Conservation (phyloP, 2,888 invertebrate species). For the Lapara coniferarum region DNA sequence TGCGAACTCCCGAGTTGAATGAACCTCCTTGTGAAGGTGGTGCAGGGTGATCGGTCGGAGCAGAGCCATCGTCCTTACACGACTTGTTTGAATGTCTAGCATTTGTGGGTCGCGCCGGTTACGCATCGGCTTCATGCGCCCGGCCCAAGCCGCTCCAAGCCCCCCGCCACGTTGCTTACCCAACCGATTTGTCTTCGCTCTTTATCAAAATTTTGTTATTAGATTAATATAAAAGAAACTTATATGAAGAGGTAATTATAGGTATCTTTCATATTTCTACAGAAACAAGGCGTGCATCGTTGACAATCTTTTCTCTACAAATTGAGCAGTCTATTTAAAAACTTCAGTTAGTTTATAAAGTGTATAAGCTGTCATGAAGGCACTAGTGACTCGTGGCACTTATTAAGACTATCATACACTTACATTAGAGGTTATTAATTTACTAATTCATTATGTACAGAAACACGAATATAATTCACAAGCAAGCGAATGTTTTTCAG, state of each 20-base stretch:
- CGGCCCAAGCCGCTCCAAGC: slow-evolving; percentile 36
- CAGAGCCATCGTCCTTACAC: slow-evolving; percentile 64
- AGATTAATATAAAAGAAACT: background rate
- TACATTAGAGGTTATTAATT: too few species aligned
- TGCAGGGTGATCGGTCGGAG: slow-evolving; percentile 67
- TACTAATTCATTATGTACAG: background rate
- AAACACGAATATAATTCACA: background rate
- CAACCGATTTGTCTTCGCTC: slow-evolving; percentile 38
- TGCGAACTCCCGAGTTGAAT: slow-evolving; percentile 54
- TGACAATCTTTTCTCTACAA: too few species aligned
- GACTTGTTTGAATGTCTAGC: slow-evolving; percentile 59
- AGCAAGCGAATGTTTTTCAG: background rate
- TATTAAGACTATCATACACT: too few species aligned
- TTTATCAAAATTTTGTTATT: background rate
- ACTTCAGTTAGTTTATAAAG: too few species aligned
- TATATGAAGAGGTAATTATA: background rate
- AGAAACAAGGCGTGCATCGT: too few species aligned
- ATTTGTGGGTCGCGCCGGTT: slow-evolving; percentile 63
- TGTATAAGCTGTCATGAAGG: too few species aligned
- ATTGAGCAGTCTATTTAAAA: too few species aligned
- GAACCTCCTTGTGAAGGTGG: slow-evolving; percentile 66
- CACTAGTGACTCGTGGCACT: too few species aligned
- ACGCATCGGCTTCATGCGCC: slow-evolving; percentile 49
- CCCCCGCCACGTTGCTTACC: slow-evolving; percentile 35
- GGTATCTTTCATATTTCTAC: too few species aligned